Evolutionary conservation across 2,113 vertebrate genomes (phyloP).

Genomic region (Symphodus melops): DNA sequence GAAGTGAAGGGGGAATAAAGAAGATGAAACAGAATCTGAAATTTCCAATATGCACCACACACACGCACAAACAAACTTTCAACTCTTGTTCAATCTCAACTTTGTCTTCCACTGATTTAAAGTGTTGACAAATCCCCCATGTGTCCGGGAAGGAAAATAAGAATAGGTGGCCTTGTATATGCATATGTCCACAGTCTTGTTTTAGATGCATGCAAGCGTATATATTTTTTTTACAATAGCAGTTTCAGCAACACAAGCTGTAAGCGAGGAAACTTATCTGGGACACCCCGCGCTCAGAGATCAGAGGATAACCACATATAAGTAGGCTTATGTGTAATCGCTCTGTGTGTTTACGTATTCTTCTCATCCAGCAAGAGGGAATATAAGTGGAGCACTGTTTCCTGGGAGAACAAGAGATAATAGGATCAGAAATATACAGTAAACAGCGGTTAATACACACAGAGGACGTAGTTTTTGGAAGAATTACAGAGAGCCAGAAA

Average conservation of each 20-base stretch:
- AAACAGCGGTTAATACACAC: conserved; percentile 66
- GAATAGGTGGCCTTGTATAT: not conserved
- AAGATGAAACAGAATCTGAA: not conserved
- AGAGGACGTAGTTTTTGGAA: conserved; percentile 30
- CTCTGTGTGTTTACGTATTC: conserved; percentile 68
- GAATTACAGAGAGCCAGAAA: conserved; percentile 42
- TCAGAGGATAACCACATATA: conserved; percentile 72
- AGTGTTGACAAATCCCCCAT: not conserved
- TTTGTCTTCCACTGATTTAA: not conserved
- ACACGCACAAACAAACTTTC: conserved; percentile 9
- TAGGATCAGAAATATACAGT: conserved; percentile 52
- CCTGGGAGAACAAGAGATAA: conserved; percentile 66
- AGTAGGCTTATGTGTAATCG: conserved; percentile 67
- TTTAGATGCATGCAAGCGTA: conserved; percentile 15
- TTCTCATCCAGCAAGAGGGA: conserved; percentile 53
- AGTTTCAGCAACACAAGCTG: conserved; percentile 53
- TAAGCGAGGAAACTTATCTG: conserved; percentile 52
- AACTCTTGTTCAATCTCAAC: conserved; percentile 20
- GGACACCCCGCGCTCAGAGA: conserved; percentile 52
- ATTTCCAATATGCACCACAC: not conserved
- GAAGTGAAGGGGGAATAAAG: no score
- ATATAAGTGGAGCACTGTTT: conserved; percentile 45
- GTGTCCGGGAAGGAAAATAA: conserved; percentile 21
- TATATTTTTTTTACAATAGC: conserved; percentile 45
- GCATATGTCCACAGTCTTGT: conserved; percentile 17